Evolutionary conservation across 2,113 vertebrate genomes (phyloP), one percentile per base, ranked within the genome.

Genomic region (Archilochus colubris): DNA sequence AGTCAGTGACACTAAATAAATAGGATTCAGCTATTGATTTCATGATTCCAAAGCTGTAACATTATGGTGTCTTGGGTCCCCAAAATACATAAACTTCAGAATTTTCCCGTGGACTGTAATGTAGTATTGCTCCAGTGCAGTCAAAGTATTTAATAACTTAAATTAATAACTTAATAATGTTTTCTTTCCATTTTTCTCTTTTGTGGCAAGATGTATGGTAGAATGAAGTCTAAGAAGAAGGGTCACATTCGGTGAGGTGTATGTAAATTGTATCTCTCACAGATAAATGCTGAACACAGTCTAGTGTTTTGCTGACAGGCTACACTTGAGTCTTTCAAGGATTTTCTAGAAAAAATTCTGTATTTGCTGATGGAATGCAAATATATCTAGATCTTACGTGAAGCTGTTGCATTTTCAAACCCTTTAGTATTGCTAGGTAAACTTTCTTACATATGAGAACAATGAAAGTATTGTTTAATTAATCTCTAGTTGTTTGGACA

Each of bases 401-500:
- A 23, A 77, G 23, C 13, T 76, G 14, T 50, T 69, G 8, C 22
- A 14, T 66, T 89, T 48, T 20, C 27, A 44, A 1, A 3, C 7
- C 4, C 25, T 67, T 91, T 55, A 44, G 14, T 91, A 57, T 66
- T 88, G 15, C 36, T 62, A 58, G 30, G 30, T 73, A 80, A 30
- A 88, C 4, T 19, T 59, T 62, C 33, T 88, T 72, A n/a, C 15
- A 28, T 40, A 61, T 40, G 40, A 74, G 25, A 72, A n/a, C 58
- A 61, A 91, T 64, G 72, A 84, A 94, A 78, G 16, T 38, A 28
- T 53, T 2, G 1, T 92, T 93, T 83, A 75, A 81, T 86, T 88
- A 91, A 84, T 91, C 54, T 84, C 36, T 76, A 91, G 77, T 84
- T 93, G 67, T 78, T 94, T 94, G 43, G 62, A 82, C 84, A 91